phyloP scores from a whole-genome alignment of 2,888 invertebrate species.

The Hemistola chrysoprasaria region DNA sequence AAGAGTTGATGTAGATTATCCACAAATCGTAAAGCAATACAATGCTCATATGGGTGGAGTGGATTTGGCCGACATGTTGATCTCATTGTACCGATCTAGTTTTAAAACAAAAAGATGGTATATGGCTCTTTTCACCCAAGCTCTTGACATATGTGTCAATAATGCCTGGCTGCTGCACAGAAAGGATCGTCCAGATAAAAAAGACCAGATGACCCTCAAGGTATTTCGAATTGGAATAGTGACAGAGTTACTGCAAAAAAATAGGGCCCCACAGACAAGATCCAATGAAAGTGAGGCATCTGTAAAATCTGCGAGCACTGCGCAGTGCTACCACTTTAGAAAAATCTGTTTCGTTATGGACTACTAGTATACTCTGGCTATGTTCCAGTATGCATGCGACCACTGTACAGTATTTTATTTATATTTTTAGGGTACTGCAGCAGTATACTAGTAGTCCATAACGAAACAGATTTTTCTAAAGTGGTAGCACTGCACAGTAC shows the following conservation, averaged over 20 bases:
- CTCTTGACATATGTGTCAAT: constrained; percentile 32
- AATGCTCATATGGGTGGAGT: constrained; percentile 47
- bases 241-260: no score
- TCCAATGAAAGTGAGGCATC: no score
- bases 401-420: no score
- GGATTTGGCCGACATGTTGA: constrained; percentile 39
- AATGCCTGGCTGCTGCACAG: constrained; percentile 27
- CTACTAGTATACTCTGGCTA: no score
- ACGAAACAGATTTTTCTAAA: no score
- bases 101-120: constrained; percentile 40
- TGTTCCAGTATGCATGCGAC: no score
- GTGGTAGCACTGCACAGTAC: constrained; percentile 14
- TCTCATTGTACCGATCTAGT: constrained; percentile 33
- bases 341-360: no score
- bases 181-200: neutral
- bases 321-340: constrained; percentile 18
- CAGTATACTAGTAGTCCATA: no score
- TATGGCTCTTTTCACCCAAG: constrained; percentile 37
- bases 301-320: neutral
- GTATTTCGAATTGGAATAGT: no score
- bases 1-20: neutral
- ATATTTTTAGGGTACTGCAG: no score
- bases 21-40: constrained; percentile 22
- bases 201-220: constrained; percentile 8
- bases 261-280: no score